phyloP scores from a whole-genome alignment of 2,888 invertebrate genomes.

The Hofmannophila pseudospretella region DNA sequence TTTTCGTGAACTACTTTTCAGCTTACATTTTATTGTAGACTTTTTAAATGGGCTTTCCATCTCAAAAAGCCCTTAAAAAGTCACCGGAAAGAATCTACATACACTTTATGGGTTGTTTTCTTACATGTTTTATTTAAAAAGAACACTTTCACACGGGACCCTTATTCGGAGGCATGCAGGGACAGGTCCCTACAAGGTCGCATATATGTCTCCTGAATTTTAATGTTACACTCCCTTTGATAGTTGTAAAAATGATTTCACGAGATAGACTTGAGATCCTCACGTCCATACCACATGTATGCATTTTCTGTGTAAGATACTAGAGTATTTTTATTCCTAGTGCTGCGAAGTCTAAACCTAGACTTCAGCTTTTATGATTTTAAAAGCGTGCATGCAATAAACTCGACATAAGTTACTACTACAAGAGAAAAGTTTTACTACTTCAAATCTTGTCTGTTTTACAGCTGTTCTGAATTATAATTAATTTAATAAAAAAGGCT shows the following conservation, averaged over 20 bases:
- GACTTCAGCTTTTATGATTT: too few relatives aligned
- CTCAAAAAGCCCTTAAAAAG: constrained; percentile 1
- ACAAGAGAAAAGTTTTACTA: too few relatives aligned
- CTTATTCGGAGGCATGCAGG: constrained; percentile 31
- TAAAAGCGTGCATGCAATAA: too few relatives aligned
- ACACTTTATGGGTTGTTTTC: constrained; percentile 36
- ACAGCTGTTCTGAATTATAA: too few relatives aligned
- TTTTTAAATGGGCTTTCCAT: constrained; percentile 8
- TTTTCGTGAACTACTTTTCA: too few relatives aligned
- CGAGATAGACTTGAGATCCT: constrained; percentile 32
- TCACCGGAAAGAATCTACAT: constrained; percentile 23
- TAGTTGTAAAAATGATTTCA: constrained; percentile 67
- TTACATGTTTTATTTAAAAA: constrained; percentile 48
- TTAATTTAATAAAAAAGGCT: too few relatives aligned
- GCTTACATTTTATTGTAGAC: too few relatives aligned
- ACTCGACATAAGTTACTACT: too few relatives aligned
- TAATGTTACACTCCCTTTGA: constrained; percentile 65
- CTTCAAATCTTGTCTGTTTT: too few relatives aligned
- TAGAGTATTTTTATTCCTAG: too few relatives aligned
- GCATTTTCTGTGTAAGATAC: too few relatives aligned
- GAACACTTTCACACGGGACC: constrained; percentile 33
- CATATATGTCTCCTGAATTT: constrained; percentile 64
- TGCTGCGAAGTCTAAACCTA: too few relatives aligned
- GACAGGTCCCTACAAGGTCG: constrained; percentile 56
- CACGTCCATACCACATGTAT: constrained; percentile 25